Evolutionary conservation across 2,113 vertebrate species (phyloP).

Genomic region (Sinocyclocheilus maitianheensis): DNA sequence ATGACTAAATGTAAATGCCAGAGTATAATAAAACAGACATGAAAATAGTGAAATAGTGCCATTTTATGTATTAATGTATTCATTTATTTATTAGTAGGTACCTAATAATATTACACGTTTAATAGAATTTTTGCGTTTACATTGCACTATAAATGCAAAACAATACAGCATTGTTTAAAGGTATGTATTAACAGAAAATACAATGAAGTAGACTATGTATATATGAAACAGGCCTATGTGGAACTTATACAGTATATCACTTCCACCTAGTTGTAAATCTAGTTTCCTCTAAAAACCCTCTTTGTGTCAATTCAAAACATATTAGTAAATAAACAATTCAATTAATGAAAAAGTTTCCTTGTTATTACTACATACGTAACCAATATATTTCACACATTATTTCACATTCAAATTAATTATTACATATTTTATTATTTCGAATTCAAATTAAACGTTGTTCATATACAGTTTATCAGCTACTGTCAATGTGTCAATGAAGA

Average conservation of each 20-base stretch:
- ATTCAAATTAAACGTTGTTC: background rate
- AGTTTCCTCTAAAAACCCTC: background rate
- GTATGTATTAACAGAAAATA: background rate
- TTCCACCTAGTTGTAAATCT: background rate
- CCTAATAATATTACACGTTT: background rate
- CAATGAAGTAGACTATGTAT: background rate
- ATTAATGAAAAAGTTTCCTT: background rate
- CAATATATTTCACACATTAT: no score
- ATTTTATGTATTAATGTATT: background rate
- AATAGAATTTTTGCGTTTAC: background rate
- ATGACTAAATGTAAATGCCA: background rate
- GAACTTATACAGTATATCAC: background rate
- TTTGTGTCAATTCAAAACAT: background rate
- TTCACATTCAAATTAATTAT: no score
- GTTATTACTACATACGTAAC: background rate
- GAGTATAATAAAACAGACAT: background rate
- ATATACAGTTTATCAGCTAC: background rate
- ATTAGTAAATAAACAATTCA: background rate
- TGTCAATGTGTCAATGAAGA: background rate
- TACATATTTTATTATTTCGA: no score
- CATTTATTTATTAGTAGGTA: background rate
- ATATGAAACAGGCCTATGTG: background rate
- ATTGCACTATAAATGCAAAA: background rate
- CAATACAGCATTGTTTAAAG: background rate
- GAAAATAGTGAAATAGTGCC: background rate